Base-by-base conservation (phyloP, 2,888 invertebrate species). In the Autographa gamma region DNA sequence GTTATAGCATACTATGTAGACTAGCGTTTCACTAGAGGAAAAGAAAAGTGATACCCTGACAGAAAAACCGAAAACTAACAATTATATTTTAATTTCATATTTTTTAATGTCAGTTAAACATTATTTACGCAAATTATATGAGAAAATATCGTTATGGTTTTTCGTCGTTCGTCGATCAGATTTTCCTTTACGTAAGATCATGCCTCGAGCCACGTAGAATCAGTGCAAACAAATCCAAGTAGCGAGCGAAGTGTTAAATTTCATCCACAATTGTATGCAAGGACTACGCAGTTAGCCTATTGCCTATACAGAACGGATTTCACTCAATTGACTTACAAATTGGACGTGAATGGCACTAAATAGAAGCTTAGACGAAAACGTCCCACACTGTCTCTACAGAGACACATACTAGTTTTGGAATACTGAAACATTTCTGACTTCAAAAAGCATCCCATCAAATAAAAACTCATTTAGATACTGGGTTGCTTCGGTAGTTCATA, bases 291-390 rank as follows among this genome's bases (percentile, higher is more conserved):
- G 65, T 54, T 66, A 59, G 63, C 31, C 31, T 41, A 61, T 61
- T 54, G 66, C 56, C 58, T 58, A 19, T 61, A 25, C 62, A 19
- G 18, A 65, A 65, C 63, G 32, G 56, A 73, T 78, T 79, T 79
- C 56, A 48, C 64, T 63, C 77, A 79, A 78, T 78, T 79, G 80
- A 65, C 41, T 59, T 25, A 63, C 60, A 71, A 77, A 75, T 71
- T 79, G 76, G 32, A 48, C 52, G 38, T 32, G 43, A 41, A 7
- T 62, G 19, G 54, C 32, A 18, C 32, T 48, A 32, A 48, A 48
- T n/a, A 48, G 48, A 48, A 48, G 48, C 48, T 48, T 48, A n/a
- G 48, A 48, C 48, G 7, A 48, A 48, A 48, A 48, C 43, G 43
- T 3, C 48, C n/a, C 48, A 48, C 48, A 48, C 48, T 48, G 48